These are phyloP conservation scores for Rhea americana DNA, from an alignment of 2,113 vertebrate genomes.

Conservation along the genomic window DNA sequence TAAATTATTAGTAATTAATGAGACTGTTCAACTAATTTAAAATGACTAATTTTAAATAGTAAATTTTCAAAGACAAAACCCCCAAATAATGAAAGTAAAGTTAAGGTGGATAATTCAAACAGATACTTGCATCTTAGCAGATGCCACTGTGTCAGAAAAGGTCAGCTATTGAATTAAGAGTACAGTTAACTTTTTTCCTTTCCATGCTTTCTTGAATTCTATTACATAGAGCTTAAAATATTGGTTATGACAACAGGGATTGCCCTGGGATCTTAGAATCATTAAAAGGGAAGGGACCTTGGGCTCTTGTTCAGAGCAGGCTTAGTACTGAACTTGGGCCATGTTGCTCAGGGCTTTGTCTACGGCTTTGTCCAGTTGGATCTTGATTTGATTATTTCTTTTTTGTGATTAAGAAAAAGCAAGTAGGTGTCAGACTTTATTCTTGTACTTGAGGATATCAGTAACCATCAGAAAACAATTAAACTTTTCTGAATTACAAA, in stretches of 20 bases:
- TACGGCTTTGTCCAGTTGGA: not conserved
- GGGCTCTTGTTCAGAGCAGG: not conserved
- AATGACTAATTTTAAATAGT: not conserved
- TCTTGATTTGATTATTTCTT: not conserved
- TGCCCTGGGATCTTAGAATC: not conserved
- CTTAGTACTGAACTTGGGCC: not conserved
- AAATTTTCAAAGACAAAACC: not conserved
- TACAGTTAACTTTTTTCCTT: not conserved
- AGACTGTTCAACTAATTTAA: not conserved
- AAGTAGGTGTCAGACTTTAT: not conserved
- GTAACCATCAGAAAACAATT: not conserved
- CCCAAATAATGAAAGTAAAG: not conserved
- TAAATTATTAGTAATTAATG: not conserved
- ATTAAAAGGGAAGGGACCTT: not conserved
- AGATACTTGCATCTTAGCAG: not conserved
- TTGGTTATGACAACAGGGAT: not conserved
- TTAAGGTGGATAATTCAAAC: not conserved
- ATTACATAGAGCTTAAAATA: not conserved
- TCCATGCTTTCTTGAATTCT: not conserved
- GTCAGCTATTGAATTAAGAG: not conserved
- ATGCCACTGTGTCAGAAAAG: not conserved
- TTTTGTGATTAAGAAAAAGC: not conserved
- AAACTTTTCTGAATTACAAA: not conserved
- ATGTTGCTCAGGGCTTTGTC: rapidly evolving
- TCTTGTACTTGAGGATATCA: not conserved